Evolutionary conservation across 2,888 invertebrate species (phyloP).

Genomic region (Drosophila affinis): DNA sequence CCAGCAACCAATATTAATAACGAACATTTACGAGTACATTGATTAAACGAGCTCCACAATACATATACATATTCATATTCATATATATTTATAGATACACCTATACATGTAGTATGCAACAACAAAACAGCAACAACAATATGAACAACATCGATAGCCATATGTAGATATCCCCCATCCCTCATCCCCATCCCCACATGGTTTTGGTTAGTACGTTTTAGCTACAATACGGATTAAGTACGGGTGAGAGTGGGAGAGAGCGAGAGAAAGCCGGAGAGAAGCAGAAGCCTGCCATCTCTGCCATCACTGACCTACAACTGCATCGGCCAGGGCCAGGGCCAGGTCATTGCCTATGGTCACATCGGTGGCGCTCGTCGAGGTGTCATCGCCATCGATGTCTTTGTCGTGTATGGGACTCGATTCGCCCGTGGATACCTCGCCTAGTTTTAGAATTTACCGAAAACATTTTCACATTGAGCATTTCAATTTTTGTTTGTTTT

Average conservation of each 20-base stretch:
- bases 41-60: slow-evolving; percentile 40
- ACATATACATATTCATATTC: slow-evolving; percentile 19
- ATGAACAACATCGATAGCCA: slow-evolving; percentile 73
- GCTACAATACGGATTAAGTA: slow-evolving; percentile 28
- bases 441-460: slow-evolving; percentile 66
- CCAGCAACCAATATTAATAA: slow-evolving; percentile 57
- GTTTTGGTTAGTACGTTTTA: slow-evolving; percentile 24
- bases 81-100: slow-evolving; percentile 17
- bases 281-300: slow-evolving; percentile 7
- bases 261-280: slow-evolving; percentile 1
- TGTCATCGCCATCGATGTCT: slow-evolving; percentile 82
- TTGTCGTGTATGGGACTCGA: slow-evolving; percentile 83
- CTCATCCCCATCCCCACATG: slow-evolving; percentile 13
- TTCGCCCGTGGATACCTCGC: slow-evolving; percentile 84
- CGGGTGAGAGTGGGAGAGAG: slow-evolving; percentile 18
- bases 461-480: slow-evolving; percentile 45
- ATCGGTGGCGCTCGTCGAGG: slow-evolving; percentile 81
- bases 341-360: slow-evolving; percentile 72
- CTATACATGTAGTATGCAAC: slow-evolving; percentile 47
- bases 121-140: slow-evolving; percentile 57
- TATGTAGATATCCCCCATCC: neutral
- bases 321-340: slow-evolving; percentile 68
- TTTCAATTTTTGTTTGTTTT: slow-evolving; percentile 5
- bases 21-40: slow-evolving; percentile 54
- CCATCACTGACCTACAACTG: slow-evolving; percentile 83